Evolutionary conservation across 1,140 invertebrate genomes (phyloP), one percentile per base, ranked within the genome.

Genomic region (Heliconius congener): DNA sequence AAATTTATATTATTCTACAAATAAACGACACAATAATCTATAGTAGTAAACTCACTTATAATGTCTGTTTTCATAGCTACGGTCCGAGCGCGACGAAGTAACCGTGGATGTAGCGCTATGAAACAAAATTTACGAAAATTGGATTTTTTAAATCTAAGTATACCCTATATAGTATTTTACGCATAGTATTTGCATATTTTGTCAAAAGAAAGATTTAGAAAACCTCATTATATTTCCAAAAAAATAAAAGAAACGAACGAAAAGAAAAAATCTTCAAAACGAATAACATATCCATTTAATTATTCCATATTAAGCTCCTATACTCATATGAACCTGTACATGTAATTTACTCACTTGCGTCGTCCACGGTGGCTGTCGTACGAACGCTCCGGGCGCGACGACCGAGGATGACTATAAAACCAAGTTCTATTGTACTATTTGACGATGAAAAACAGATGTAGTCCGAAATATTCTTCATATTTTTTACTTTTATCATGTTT

Each of bases 281-380:
- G n/a, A 52, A 52, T 52, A 52, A 52, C 16, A 52, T 52, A 19
- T 52, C 18, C 18, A 52, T 19, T 55, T 6, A 18, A 55, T 55
- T n/a, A 55, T 55, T 8, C 52, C 18, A 55, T 19, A 19, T 55
- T 23, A 23, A 57, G n/a, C 55, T 23, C n/a, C 55, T 11, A 57
- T 5, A 27, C 13, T 9, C 27, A 66, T 30, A 66, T 30, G 30
- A 66, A 66, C 23, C 60, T 66, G 30, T 66, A 66, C n/a, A 30
- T 66, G 8, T 60, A 30, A 66, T 66, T 66, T 34, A 66, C 60
- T 66, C 60, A 66, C 60, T 66, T 66, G 60, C 60, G 60, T 66
- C 60, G 60, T 66, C 60, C 60, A 66, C 27, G 60, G 27, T 66
- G 60, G 60, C 60, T 66, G 60, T 66, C 60, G n/a, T 66, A 66